Evolutionary conservation across 2,888 invertebrate species (phyloP), one percentile per base, ranked within the genome.

Genomic region (Cataglyphis cursor): DNA sequence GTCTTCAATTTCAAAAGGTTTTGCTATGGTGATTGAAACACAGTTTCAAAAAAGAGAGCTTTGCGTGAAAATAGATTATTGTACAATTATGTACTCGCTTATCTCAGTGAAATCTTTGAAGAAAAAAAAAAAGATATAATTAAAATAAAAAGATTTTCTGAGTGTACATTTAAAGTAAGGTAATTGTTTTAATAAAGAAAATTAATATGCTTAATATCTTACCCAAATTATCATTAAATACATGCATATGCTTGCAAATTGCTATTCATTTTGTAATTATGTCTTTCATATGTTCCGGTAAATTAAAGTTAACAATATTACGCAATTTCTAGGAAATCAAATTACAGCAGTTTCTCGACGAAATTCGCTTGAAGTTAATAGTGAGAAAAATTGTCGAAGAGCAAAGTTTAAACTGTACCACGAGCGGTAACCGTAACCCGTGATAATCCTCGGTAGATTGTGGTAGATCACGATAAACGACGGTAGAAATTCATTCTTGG

Each of bases 311-410:
- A 51, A 51, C 35, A 3, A 76, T 9, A 12, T 68, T 28, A 57
- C 28, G 54, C 24, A 38, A 76, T 68, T 76, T 24, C 41, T 41
- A 41, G 57, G 76, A 41, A 54, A 76, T 21, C 38, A 76, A 41
- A 76, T 76, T 76, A 66, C 54, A 28, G 28, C 38, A 28, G 9
- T 28, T 41, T 9, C 57, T 35, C 35, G 57, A 57, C 76, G 21
- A n/a, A 76, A 76, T 76, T 31, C 66, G 41, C n/a, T 76, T 68
- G 66, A 76, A 76, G 54, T 76, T 76, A 76, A 76, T 76, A 76
- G 54, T 68, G 57, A 76, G 70, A 76, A 76, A 76, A 76, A 76
- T 68, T 54, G 31, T 66, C n/a, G 35, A 61, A 66, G 66, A 51
- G 76, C 54, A 54, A 54, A 76, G 38, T 66, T 66, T 76, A 68